These are phyloP conservation scores for Lineus longissimus DNA, from an alignment of 1,140 invertebrate genomes.

Conservation along the genomic window DNA sequence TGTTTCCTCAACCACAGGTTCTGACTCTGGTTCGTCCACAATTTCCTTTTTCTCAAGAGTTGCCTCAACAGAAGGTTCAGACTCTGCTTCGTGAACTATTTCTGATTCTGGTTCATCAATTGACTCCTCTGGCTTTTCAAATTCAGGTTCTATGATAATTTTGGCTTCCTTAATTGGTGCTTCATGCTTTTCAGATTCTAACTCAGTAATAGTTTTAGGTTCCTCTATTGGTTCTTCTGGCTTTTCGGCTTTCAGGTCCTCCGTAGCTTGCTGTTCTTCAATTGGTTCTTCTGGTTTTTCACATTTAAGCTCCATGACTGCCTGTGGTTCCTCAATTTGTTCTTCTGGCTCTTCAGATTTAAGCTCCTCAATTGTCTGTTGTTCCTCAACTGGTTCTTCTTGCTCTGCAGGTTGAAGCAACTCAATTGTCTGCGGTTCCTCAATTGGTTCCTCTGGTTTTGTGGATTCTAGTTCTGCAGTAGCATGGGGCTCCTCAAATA, in stretches of 20 bases:
- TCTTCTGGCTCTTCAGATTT: not conserved
- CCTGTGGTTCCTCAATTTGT: not conserved
- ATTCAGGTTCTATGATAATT: not conserved
- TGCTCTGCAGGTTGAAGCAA: conserved; percentile 30
- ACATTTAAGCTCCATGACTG: not conserved
- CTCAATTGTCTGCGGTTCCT: not conserved
- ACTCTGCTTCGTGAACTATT: conserved; percentile 7
- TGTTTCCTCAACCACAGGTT: too few species aligned
- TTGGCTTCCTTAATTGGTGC: not conserved
- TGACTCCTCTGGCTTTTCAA: not conserved
- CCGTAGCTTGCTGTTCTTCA: too few species aligned
- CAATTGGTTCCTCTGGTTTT: too few species aligned
- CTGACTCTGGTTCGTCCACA: not conserved
- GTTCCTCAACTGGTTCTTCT: conserved; percentile 11
- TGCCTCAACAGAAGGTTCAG: conserved; percentile 21
- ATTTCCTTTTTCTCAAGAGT: conserved; percentile 13
- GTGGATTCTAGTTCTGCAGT: too few species aligned
- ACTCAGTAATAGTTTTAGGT: not conserved
- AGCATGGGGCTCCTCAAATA: too few species aligned
- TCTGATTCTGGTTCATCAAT: not conserved
- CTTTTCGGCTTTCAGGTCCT: not conserved
- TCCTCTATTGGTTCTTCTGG: not conserved
- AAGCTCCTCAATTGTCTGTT: conserved; percentile 4
- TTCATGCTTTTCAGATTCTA: not conserved
- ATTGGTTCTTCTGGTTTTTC: not conserved